phyloP scores from a whole-genome alignment of 2,888 invertebrate genomes.

The Cephus runcator region DNA sequence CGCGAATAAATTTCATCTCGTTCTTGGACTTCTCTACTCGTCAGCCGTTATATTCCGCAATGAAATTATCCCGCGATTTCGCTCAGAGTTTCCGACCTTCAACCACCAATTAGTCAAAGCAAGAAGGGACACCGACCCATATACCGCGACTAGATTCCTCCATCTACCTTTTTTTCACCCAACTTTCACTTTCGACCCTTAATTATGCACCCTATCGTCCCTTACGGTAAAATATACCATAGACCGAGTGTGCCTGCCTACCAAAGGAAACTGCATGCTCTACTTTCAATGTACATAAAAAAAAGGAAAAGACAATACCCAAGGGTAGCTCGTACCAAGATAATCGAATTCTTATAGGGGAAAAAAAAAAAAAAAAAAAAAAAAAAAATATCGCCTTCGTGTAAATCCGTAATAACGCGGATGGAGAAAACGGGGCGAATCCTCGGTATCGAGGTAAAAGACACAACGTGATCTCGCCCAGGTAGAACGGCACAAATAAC shows the following conservation, averaged over 20 bases:
- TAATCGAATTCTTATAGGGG: neutral
- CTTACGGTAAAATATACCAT: neutral
- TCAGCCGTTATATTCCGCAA: neutral
- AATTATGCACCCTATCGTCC: neutral
- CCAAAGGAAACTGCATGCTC: neutral
- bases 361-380: neutral
- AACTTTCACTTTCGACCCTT: neutral
- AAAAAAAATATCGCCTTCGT: neutral
- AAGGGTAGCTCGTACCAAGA: neutral
- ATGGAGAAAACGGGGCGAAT: neutral
- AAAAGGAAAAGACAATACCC: neutral
- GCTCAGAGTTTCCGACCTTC: neutral
- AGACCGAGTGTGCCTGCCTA: neutral
- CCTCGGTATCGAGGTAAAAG: neutral
- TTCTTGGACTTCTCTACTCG: constrained; percentile 40
- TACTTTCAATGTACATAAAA: neutral
- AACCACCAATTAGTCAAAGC: neutral
- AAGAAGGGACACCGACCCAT: neutral
- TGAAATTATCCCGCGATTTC: neutral
- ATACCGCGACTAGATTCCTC: neutral
- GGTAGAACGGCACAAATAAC: neutral
- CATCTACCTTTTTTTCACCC: neutral
- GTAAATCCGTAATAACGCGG: neutral
- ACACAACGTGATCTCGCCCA: neutral
- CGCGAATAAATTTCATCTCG: constrained; percentile 58